A percentile compares a stretch with the other conserved stretches of the same genome.
Conservation (phyloP, 2,797 vertebrate species). For the Xenopus petersii region DNA sequence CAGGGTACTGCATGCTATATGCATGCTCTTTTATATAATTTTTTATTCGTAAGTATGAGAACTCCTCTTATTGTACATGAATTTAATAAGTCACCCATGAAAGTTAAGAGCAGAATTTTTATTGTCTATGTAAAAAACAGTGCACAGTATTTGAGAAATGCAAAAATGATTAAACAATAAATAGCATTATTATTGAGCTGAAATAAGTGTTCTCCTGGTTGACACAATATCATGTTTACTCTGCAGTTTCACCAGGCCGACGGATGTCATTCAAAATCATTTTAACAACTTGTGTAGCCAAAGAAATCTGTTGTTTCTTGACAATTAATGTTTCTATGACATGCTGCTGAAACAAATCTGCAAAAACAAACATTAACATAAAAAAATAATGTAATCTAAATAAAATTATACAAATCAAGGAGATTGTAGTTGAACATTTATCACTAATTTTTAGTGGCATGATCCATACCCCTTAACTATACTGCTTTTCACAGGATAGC, state of each 20-base stretch:
- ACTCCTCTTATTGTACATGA: too few relatives aligned
- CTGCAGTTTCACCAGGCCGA: slow-evolving; percentile 87
- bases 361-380: slow-evolving; percentile 17
- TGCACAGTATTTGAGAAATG: slow-evolving; percentile 61
- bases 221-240: slow-evolving; percentile 52
- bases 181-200: too few relatives aligned
- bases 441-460: too few relatives aligned
- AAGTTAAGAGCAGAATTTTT: slow-evolving; percentile 61
- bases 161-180: slow-evolving; percentile 70
- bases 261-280: slow-evolving; percentile 98
- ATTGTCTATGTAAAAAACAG: slow-evolving; percentile 63
- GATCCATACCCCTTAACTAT: too few relatives aligned
- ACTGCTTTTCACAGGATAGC: too few relatives aligned
- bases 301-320: slow-evolving; percentile 94
- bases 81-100: too few relatives aligned
- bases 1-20: too few relatives aligned
- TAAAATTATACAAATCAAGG: not conserved
- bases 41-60: too few relatives aligned
- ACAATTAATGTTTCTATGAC: slow-evolving; percentile 96
- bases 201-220: too few relatives aligned
- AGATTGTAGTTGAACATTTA: too few relatives aligned
- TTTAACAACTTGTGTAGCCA: slow-evolving; percentile 94
- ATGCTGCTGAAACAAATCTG: slow-evolving; percentile 97
- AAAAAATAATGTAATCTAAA: slow-evolving; percentile 22
- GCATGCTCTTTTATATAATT: too few relatives aligned